Conservation (phyloP, 2,888 invertebrate genomes). For the Hemaris fuciformis region DNA sequence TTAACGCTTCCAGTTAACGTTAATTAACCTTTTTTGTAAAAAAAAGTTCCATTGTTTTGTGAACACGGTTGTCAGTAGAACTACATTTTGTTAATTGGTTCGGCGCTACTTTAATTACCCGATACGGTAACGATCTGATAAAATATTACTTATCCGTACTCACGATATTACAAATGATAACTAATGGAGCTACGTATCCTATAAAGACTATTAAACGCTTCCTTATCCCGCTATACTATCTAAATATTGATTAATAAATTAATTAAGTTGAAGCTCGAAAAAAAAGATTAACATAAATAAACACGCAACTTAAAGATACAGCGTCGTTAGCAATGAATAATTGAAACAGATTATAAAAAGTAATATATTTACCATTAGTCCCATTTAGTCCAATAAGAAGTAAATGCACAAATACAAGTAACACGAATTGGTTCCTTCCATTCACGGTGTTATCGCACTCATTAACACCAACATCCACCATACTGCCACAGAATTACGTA, state of each 20-base stretch:
- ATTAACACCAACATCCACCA: conserved; percentile 79
- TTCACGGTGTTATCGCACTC: conserved; percentile 76
- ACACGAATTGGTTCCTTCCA: conserved; percentile 79
- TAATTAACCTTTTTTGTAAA: conserved; percentile 62
- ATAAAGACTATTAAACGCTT: neutral
- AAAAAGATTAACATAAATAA: neutral
- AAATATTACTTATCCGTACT: conserved; percentile 23
- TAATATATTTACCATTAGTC: conserved; percentile 70
- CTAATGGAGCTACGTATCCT: neutral
- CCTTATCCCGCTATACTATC: neutral
- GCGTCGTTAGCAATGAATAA: neutral
- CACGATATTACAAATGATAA: conserved; percentile 2
- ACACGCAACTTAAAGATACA: neutral
- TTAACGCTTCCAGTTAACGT: conserved; percentile 57
- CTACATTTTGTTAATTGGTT: conserved; percentile 76
- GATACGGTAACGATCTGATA: conserved; percentile 54
- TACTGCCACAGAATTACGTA: conserved; percentile 74
- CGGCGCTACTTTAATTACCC: conserved; percentile 68
- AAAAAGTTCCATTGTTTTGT: conserved; percentile 67
- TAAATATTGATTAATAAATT: neutral
- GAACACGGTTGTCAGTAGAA: conserved; percentile 37
- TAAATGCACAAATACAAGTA: conserved; percentile 77
- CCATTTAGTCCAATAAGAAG: conserved; percentile 78
- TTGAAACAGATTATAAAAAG: conserved; percentile 15
- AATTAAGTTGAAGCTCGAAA: neutral